Evolutionary conservation across 2,888 invertebrate species (phyloP).

Genomic region (Timema podura): DNA sequence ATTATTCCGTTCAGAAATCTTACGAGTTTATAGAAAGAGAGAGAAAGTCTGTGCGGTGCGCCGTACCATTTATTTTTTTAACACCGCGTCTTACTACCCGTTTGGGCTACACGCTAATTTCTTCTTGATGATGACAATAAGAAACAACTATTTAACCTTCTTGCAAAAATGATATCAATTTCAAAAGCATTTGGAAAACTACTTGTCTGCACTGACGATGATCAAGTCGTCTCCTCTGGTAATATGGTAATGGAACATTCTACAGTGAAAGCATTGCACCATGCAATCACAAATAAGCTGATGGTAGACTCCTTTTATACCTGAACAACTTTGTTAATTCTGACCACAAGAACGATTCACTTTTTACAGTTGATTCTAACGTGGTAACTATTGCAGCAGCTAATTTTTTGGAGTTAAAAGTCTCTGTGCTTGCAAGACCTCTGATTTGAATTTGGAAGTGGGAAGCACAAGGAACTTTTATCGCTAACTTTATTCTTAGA

Average conservation of each 20-base stretch:
- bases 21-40: no score
- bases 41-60: no score
- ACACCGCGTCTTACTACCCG: no score
- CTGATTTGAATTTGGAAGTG: neutral
- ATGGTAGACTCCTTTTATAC: neutral
- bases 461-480: neutral
- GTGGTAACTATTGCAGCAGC: conserved; percentile 12
- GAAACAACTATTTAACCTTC: neutral
- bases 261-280: conserved; percentile 6
- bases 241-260: neutral
- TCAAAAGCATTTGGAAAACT: neutral
- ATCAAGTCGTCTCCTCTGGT: conserved; percentile 8
- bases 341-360: neutral
- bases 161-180: neutral
- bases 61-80: no score
- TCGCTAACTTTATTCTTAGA: neutral
- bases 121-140: conserved; percentile 10
- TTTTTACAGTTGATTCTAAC: conserved; percentile 6
- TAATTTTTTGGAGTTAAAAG: neutral
- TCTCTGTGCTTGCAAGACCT: conserved; percentile 4
- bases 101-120: neutral
- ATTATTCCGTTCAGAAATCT: no score
- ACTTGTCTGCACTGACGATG: conserved; percentile 3
- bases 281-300: conserved; percentile 1
- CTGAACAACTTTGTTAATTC: neutral